phyloP scores from a whole-genome alignment of 2,888 invertebrate species.

The Ectemnius lituratus region DNA sequence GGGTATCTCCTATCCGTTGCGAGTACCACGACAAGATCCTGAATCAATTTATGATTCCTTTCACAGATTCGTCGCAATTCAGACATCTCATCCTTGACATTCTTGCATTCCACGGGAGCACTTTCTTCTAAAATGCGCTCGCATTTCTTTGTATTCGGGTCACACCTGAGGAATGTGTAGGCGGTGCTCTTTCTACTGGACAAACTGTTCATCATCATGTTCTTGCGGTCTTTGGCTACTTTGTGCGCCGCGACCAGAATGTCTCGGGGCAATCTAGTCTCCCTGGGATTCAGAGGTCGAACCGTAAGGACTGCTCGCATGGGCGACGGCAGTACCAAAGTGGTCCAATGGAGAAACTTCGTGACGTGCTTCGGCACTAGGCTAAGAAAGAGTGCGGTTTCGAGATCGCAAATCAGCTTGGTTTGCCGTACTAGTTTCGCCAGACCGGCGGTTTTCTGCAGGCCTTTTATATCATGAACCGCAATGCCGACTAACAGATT shows the following conservation, averaged over 20 bases:
- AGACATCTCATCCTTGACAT: slow-evolving; percentile 63
- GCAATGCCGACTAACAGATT: slow-evolving; percentile 92
- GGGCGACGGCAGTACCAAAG: slow-evolving; percentile 89
- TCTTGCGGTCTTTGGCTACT: slow-evolving; percentile 87
- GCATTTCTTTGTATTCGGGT: slow-evolving; percentile 55
- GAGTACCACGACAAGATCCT: slow-evolving; percentile 63
- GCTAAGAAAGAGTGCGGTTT: slow-evolving; percentile 88
- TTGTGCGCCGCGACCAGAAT: slow-evolving; percentile 90
- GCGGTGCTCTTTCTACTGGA: slow-evolving; percentile 63
- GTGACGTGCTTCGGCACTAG: slow-evolving; percentile 87
- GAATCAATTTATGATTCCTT: slow-evolving; percentile 69
- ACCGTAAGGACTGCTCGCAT: slow-evolving; percentile 90
- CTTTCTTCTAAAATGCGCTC: slow-evolving; percentile 50
- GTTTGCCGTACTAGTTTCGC: slow-evolving; percentile 91
- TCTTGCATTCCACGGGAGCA: slow-evolving; percentile 41
- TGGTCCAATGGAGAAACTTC: slow-evolving; percentile 87
- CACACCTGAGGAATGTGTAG: slow-evolving; percentile 61
- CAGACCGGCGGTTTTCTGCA: slow-evolving; percentile 90
- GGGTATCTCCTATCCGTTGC: slow-evolving; percentile 19
- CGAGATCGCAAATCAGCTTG: slow-evolving; percentile 91
- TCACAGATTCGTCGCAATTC: slow-evolving; percentile 69
- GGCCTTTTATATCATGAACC: slow-evolving; percentile 91
- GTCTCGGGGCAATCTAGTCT: slow-evolving; percentile 88
- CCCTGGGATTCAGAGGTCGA: slow-evolving; percentile 90
- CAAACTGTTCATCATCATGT: slow-evolving; percentile 35